Evolutionary conservation across 2,797 vertebrate genomes (phyloP).

Genomic region (Cyclopterus lumpus): DNA sequence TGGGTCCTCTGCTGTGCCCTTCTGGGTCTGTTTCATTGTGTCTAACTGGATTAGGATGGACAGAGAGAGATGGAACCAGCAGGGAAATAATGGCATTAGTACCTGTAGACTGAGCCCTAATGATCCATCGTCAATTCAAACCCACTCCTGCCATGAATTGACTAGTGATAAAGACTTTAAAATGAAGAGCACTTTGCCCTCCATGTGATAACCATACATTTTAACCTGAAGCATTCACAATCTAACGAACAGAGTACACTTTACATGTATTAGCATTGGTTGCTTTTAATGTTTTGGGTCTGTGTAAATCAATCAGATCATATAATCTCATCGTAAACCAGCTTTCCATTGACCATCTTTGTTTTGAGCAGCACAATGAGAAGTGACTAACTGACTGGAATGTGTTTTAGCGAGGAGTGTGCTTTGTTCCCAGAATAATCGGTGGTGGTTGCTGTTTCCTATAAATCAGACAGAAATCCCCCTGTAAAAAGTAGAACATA

Average conservation of each 20-base stretch:
- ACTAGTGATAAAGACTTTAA: constrained; percentile 81
- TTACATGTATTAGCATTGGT: constrained; percentile 68
- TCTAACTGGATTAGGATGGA: constrained; percentile 77
- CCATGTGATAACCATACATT: constrained; percentile 70
- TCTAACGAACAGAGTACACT: constrained; percentile 42
- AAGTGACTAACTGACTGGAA: constrained; percentile 54
- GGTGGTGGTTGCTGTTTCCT: constrained; percentile 42
- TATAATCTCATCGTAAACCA: constrained; percentile 65
- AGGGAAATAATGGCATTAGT: constrained; percentile 77
- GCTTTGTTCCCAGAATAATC: constrained; percentile 61
- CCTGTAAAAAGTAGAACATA: constrained; percentile 59
- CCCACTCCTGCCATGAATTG: constrained; percentile 66
- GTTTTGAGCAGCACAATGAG: constrained; percentile 34
- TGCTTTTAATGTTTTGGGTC: constrained; percentile 55
- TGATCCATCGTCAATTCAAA: constrained; percentile 73
- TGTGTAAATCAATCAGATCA: constrained; percentile 66
- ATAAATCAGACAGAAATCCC: constrained; percentile 48
- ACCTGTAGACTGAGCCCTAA: constrained; percentile 67
- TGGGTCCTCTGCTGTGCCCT: constrained; percentile 36
- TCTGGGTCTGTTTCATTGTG: constrained; percentile 60
- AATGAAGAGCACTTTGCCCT: constrained; percentile 79
- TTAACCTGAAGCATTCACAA: constrained; percentile 37
- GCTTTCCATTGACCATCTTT: constrained; percentile 69
- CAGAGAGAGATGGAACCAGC: constrained; percentile 65
- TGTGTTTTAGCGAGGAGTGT: constrained; percentile 10